phyloP scores from a whole-genome alignment of 2,797 vertebrate species.

The Pantherophis vulpinus region DNA sequence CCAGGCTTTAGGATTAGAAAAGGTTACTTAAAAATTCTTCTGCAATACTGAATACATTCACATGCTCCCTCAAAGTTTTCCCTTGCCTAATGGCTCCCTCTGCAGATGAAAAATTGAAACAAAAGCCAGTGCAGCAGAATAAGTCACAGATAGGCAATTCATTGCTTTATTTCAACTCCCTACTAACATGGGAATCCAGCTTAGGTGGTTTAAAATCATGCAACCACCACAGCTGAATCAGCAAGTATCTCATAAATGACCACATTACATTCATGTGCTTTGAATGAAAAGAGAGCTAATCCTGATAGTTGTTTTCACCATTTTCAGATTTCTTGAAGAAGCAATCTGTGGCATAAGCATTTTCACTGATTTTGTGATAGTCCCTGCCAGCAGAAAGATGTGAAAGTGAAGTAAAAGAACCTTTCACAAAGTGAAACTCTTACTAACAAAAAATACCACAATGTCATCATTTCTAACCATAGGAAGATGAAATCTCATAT shows the following conservation, averaged over 20 bases:
- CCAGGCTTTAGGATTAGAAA: background rate
- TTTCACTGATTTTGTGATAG: background rate
- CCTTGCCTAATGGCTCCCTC: constrained; percentile 8
- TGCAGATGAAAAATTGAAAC: background rate
- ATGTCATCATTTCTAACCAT: background rate
- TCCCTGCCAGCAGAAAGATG: background rate
- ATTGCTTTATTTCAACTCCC: background rate
- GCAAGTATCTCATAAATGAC: background rate
- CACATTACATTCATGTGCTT: background rate
- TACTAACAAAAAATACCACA: background rate
- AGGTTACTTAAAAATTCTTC: background rate
- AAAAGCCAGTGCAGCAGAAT: background rate
- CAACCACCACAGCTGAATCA: background rate
- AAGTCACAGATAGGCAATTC: background rate
- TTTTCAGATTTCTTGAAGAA: background rate
- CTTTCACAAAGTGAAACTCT: background rate
- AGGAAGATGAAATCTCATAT: background rate
- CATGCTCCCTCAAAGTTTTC: background rate
- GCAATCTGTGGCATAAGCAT: background rate
- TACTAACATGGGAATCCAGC: background rate
- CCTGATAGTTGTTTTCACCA: background rate
- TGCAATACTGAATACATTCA: background rate
- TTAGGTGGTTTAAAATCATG: background rate
- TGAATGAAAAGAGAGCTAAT: background rate
- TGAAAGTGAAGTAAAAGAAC: background rate